Evolutionary conservation across 2,113 vertebrate genomes (phyloP).

Genomic region (Columba janthina): DNA sequence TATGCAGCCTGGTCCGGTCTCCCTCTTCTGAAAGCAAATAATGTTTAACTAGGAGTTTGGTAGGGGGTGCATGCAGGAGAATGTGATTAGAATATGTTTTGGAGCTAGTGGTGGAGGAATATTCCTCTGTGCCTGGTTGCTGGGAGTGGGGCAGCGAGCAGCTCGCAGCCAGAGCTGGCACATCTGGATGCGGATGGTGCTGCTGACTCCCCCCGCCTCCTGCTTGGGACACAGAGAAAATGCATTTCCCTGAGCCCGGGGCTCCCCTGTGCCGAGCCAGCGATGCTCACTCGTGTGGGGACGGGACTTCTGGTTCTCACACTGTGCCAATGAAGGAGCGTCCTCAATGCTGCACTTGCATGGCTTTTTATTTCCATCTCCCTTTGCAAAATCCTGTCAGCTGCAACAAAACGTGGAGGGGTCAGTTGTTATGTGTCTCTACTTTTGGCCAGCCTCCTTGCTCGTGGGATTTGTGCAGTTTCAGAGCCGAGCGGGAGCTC

Average conservation of each 20-base stretch:
- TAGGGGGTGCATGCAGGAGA: not conserved
- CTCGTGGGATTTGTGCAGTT: not conserved
- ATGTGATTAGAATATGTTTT: not conserved
- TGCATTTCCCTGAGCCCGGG: accelerated
- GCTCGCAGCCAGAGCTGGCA: not conserved
- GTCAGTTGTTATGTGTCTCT: not conserved
- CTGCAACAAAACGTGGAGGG: not conserved
- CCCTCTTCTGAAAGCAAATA: not conserved
- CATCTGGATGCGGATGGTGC: not conserved
- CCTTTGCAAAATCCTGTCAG: not conserved
- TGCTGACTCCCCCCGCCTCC: not conserved
- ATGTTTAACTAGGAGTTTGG: not conserved
- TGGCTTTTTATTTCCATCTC: not conserved
- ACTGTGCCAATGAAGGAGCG: accelerated
- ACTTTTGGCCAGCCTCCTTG: not conserved
- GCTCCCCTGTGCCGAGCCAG: accelerated
- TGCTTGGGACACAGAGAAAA: not conserved
- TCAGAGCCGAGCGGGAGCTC: not conserved
- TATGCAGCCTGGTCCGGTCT: not conserved
- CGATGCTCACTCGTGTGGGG: accelerated
- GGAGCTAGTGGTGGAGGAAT: not conserved
- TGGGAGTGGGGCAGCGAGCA: accelerated
- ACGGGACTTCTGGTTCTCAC: not conserved
- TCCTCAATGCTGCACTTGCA: not conserved
- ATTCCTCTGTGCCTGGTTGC: not conserved